Conservation (phyloP, 37 sponge, comb jelly and placozoan genomes). For the Bolinopsis microptera region DNA sequence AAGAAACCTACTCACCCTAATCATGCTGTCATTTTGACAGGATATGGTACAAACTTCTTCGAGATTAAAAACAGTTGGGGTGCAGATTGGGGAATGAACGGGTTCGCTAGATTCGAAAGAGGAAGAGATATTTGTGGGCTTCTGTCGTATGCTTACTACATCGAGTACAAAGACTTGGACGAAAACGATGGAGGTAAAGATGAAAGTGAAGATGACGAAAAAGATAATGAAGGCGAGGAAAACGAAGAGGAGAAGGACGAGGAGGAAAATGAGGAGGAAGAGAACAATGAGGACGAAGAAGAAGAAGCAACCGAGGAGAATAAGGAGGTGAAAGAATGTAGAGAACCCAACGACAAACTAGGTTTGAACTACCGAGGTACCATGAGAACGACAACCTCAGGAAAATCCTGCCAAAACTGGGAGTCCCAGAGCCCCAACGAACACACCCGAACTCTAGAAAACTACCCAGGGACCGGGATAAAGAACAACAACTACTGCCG, state of each 20-base stretch:
- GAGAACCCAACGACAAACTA: background rate
- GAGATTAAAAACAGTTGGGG: slow-evolving; percentile 10
- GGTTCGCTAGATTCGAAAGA: background rate
- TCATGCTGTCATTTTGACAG: background rate
- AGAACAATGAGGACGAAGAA: background rate
- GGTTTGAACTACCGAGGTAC: background rate
- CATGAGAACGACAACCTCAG: background rate
- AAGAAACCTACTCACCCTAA: background rate
- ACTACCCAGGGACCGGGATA: background rate
- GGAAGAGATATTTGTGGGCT: background rate
- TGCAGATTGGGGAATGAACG: slow-evolving; percentile 18
- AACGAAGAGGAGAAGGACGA: background rate
- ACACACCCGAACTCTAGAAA: background rate
- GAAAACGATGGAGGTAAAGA: background rate
- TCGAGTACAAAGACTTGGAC: slow-evolving; percentile 7
- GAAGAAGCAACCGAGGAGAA: background rate
- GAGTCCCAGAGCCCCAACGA: background rate
- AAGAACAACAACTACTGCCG: background rate
- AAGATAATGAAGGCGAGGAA: background rate
- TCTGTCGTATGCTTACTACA: slow-evolving; percentile 3
- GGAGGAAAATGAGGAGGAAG: background rate
- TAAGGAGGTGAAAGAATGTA: background rate
- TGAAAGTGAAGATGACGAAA: background rate
- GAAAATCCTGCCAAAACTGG: background rate
- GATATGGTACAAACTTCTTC: background rate